phyloP scores from a whole-genome alignment of 2,797 vertebrate genomes.

The Bradypus variegatus region DNA sequence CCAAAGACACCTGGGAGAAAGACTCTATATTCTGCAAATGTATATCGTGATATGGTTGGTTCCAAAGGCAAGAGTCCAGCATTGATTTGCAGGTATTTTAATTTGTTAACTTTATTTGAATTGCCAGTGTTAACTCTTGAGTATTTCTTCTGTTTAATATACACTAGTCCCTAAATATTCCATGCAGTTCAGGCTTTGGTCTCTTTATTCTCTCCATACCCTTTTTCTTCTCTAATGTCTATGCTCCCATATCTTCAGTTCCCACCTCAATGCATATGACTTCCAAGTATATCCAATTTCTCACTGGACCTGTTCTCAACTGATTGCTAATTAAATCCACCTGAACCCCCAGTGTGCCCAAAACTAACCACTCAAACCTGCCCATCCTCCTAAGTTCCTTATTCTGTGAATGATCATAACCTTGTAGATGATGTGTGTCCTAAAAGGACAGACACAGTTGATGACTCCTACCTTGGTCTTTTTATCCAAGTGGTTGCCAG shows the following conservation, averaged over 20 bases:
- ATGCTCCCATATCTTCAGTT: not conserved
- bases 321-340: not conserved
- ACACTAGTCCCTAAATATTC: not conserved
- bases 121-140: not conserved
- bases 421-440: not conserved
- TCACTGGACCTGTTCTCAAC: not conserved
- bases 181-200: not conserved
- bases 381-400: not conserved
- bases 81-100: conserved; percentile 70
- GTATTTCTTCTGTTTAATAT: not conserved
- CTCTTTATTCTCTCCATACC: not conserved
- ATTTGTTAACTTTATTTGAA: conserved; percentile 10
- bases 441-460: not conserved
- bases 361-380: not conserved
- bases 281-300: not conserved
- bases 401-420: not conserved
- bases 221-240: not conserved
- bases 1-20: conserved; percentile 58
- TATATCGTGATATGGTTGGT: conserved; percentile 48
- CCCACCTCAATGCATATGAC: not conserved
- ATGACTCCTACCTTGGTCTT: not conserved
- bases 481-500: not conserved
- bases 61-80: conserved; percentile 68
- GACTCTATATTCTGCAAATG: conserved; percentile 39
- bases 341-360: not conserved